These are phyloP conservation scores for Drosophila nannoptera DNA, from an alignment of 1,140 invertebrate genomes.

Conservation along the genomic window DNA sequence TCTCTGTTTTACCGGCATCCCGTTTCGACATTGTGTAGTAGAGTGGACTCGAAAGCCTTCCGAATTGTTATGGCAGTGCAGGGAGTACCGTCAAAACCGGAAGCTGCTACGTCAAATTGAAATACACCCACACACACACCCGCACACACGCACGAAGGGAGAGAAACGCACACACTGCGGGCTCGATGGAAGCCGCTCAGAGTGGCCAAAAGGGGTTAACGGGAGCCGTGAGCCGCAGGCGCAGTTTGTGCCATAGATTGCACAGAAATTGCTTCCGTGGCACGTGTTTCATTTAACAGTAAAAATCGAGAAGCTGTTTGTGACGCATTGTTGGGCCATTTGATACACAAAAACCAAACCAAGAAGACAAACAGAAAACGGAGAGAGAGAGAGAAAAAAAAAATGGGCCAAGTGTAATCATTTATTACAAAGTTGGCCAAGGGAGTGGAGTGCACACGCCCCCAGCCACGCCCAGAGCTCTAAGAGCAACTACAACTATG, in stretches of 20 bases:
- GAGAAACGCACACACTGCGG: not conserved
- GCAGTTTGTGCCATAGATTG: slow-evolving; percentile 58
- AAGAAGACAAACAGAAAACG: too few species aligned
- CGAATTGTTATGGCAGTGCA: slow-evolving; percentile 3
- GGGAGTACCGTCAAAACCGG: slow-evolving; percentile 42
- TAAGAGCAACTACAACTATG: slow-evolving; percentile 37
- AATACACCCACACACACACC: slow-evolving; percentile 34
- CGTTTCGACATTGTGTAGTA: slow-evolving; percentile 11
- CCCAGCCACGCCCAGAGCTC: not conserved
- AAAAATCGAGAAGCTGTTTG: slow-evolving; percentile 52
- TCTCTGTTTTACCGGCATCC: slow-evolving; percentile 2
- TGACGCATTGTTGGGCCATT: slow-evolving; percentile 58
- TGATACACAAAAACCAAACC: slow-evolving; percentile 33
- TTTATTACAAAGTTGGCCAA: slow-evolving; percentile 56
- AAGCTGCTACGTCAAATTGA: slow-evolving; percentile 63
- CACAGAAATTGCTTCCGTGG: slow-evolving; percentile 74
- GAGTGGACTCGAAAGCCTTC: slow-evolving; percentile 17
- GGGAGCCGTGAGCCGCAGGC: slow-evolving; percentile 38
- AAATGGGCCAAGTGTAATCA: slow-evolving; percentile 41
- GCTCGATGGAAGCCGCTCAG: slow-evolving; percentile 37
- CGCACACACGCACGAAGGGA: slow-evolving; percentile 12
- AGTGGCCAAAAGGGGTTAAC: slow-evolving; percentile 59
- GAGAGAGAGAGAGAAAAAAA: too few species aligned
- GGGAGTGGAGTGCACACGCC: slow-evolving; percentile 14
- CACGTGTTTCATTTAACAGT: slow-evolving; percentile 76